Conservation (phyloP, 2,113 vertebrate genomes). For the Eubucco bourcierii region DNA sequence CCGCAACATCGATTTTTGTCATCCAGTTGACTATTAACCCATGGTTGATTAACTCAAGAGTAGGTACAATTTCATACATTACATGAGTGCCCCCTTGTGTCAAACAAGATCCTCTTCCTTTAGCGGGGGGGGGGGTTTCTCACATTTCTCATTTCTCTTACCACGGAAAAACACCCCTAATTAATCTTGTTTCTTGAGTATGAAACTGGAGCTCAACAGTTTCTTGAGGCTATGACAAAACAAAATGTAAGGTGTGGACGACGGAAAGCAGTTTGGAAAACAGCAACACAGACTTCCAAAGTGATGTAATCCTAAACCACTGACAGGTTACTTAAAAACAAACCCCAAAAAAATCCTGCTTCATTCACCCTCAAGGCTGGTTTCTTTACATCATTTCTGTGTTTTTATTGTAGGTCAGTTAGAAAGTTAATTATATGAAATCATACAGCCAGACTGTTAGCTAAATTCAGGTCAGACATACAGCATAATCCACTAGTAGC, state of each 20-base stretch:
- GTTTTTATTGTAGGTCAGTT: not conserved
- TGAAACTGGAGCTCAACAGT: not conserved
- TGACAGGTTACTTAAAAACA: not conserved
- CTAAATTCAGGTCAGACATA: not conserved
- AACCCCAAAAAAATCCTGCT: not conserved
- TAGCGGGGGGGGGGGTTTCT: not conserved
- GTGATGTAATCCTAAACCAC: not conserved
- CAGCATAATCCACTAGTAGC: not conserved
- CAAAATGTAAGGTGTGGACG: not conserved
- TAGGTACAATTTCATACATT: not conserved
- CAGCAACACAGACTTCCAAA: not conserved
- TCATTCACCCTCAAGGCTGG: not conserved
- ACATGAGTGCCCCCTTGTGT: slow-evolving; percentile 68
- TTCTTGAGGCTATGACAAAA: not conserved
- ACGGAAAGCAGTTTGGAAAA: not conserved
- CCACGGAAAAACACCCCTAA: not conserved
- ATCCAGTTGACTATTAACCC: not conserved
- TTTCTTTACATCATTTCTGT: not conserved
- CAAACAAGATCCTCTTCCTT: not conserved
- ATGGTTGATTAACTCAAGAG: not conserved
- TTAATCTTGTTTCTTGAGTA: not conserved
- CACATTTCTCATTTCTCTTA: not conserved
- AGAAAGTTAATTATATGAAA: not conserved
- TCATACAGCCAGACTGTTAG: not conserved
- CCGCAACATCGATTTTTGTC: not conserved